phyloP scores from a whole-genome alignment of 1,140 invertebrate species.

The Lerema accius region DNA sequence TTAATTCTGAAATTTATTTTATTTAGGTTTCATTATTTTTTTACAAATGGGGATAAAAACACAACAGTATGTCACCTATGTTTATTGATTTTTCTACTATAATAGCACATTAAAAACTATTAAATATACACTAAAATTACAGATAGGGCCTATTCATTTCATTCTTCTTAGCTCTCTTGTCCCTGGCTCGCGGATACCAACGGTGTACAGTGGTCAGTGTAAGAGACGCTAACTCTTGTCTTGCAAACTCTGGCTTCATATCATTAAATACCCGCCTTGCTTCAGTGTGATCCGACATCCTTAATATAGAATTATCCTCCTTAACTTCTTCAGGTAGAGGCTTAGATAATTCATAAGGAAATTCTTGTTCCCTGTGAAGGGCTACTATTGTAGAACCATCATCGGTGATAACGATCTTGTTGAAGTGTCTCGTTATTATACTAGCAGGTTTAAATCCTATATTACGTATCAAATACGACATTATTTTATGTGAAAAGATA shows the following conservation, averaged over 20 bases:
- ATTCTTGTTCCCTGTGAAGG: constrained; percentile 91
- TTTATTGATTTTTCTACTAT: too few relatives aligned
- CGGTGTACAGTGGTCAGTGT: constrained; percentile 91
- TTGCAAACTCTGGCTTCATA: constrained; percentile 83
- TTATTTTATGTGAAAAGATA: too few relatives aligned
- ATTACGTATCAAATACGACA: constrained; percentile 51
- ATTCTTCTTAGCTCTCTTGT: constrained; percentile 86
- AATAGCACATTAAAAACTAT: too few relatives aligned
- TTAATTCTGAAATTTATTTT: too few relatives aligned
- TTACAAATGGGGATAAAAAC: too few relatives aligned
- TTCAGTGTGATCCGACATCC: constrained; percentile 84
- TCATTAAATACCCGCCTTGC: constrained; percentile 86
- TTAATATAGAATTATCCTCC: constrained; percentile 83
- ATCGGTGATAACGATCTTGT: constrained; percentile 86
- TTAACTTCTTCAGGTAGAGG: constrained; percentile 85
- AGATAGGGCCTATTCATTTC: constrained; percentile 88
- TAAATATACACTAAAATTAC: too few relatives aligned
- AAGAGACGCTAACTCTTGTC: constrained; percentile 87
- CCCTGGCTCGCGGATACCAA: constrained; percentile 89
- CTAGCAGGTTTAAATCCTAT: constrained; percentile 33
- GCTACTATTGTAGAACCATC: constrained; percentile 91
- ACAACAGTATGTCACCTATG: too few relatives aligned
- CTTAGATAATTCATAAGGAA: constrained; percentile 93
- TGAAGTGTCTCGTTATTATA: constrained; percentile 55
- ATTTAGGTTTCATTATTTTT: too few relatives aligned